Conservation (phyloP, 2,113 vertebrate genomes). For the Myocastor coypus region DNA sequence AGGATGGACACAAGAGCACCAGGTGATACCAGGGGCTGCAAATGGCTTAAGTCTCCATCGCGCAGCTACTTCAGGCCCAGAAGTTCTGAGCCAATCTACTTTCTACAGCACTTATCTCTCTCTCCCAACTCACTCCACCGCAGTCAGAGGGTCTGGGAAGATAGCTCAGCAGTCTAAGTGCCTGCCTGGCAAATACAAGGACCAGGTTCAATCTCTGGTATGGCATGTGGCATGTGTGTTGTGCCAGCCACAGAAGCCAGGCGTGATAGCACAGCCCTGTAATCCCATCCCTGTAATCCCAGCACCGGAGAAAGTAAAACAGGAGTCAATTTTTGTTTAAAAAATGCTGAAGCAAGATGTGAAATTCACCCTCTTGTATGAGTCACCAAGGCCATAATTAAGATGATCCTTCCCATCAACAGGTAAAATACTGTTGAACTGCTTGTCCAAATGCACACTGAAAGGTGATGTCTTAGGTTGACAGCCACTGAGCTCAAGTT, state of each 20-base stretch:
- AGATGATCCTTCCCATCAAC: no score
- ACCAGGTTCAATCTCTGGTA: no score
- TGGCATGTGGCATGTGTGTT: no score
- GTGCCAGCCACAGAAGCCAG: no score
- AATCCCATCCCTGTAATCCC: no score
- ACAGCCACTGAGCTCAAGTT: background rate
- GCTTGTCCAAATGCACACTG: background rate
- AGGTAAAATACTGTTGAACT: background rate
- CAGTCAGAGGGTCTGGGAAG: no score
- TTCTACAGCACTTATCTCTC: no score
- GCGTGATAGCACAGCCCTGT: no score
- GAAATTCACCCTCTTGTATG: fast-evolving
- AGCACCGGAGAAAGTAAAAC: no score
- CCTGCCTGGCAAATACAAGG: no score
- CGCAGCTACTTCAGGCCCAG: background rate
- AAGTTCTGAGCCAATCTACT: background rate
- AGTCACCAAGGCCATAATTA: background rate
- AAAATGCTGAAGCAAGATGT: background rate
- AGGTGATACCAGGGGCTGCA: background rate
- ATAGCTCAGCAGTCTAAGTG: no score
- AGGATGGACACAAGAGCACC: background rate
- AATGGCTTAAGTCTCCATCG: background rate
- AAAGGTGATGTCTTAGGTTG: background rate
- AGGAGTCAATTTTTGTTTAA: no score
- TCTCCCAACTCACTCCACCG: background rate